phyloP scores from a whole-genome alignment of 2,888 invertebrate genomes.

The Morpho helenor region DNA sequence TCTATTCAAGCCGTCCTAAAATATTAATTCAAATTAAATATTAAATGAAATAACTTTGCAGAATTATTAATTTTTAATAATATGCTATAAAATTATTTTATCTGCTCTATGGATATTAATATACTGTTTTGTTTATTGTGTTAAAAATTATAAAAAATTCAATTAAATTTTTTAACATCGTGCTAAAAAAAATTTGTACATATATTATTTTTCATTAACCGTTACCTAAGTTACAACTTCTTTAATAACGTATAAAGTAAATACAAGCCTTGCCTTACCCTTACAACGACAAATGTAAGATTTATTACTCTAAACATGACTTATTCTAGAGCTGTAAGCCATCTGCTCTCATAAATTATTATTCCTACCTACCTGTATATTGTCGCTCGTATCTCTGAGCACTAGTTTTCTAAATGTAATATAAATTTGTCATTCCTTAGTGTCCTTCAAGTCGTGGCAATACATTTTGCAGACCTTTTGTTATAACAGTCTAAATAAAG shows the following conservation, averaged over 20 bases:
- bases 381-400: constrained; percentile 3
- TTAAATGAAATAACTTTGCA: too few species aligned
- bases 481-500: too few species aligned
- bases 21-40: too few species aligned
- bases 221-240: not conserved
- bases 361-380: not conserved
- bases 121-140: too few species aligned
- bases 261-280: not conserved
- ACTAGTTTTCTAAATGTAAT: not conserved
- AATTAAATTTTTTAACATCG: too few species aligned
- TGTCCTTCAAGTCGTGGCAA: constrained; percentile 5
- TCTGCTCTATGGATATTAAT: too few species aligned
- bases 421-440: constrained; percentile 7
- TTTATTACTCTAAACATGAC: constrained; percentile 2
- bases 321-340: constrained; percentile 3
- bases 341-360: constrained; percentile 7
- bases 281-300: not conserved
- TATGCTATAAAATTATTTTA: too few species aligned
- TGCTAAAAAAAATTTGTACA: too few species aligned
- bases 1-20: too few species aligned
- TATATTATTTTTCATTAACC: too few species aligned
- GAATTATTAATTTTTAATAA: too few species aligned
- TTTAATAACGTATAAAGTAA: not conserved
- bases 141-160: too few species aligned
- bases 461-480: not conserved